These are phyloP conservation scores for Anodontia alba DNA, from an alignment of 2,888 invertebrate species.

Conservation along the genomic window DNA sequence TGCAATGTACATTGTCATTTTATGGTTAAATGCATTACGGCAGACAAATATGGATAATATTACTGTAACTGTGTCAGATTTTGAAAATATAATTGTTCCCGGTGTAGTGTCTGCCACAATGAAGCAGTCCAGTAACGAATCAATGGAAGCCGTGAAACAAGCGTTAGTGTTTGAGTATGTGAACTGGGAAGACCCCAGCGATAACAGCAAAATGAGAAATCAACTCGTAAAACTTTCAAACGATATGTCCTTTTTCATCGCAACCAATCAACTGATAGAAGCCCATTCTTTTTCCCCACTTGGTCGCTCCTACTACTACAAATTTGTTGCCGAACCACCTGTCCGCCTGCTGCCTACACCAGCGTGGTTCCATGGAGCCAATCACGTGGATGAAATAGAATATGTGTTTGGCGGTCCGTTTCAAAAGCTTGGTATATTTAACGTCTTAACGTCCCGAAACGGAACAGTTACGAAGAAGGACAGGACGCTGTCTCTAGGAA, in stretches of 20 bases:
- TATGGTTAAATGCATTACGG: conserved; percentile 23
- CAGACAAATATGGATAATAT: conserved; percentile 27
- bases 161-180: conserved; percentile 42
- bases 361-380: conserved; percentile 56
- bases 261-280: conserved; percentile 95
- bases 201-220: conserved; percentile 90
- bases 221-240: conserved; percentile 95
- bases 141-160: neutral
- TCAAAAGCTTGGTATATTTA: neutral
- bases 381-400: conserved; percentile 80
- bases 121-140: conserved; percentile 7
- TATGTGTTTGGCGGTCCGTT: conserved; percentile 75
- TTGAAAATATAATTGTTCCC: conserved; percentile 30
- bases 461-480: conserved; percentile 91
- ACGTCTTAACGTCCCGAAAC: neutral
- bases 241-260: conserved; percentile 97
- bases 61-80: conserved; percentile 22
- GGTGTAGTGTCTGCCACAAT: neutral
- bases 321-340: conserved; percentile 57
- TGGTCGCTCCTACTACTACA: conserved; percentile 66
- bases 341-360: conserved; percentile 33
- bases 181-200: conserved; percentile 84
- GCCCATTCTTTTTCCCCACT: conserved; percentile 87
- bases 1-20: conserved; percentile 26
- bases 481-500: conserved; percentile 91